Base-by-base conservation (phyloP, 2,888 invertebrate genomes). In the Iphiclides podalirius region DNA sequence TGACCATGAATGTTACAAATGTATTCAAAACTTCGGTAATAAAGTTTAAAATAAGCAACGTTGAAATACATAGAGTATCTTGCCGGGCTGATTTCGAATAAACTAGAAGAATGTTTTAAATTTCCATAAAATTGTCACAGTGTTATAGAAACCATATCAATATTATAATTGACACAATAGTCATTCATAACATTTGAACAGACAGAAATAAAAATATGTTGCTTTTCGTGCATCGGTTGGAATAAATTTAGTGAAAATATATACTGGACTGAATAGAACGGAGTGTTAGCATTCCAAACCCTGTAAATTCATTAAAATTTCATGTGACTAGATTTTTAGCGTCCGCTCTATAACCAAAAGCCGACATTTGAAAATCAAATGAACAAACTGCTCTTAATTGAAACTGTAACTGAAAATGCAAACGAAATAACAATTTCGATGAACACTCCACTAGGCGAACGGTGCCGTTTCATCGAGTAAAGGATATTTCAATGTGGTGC, bases 381-480 rank as follows among this genome's bases (percentile, higher is more conserved):
- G 47, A 26, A 26, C 38, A 43, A 12, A 47, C 47, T 52, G 41
- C 36, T 55, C 55, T 60, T 60, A 59, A 58, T 58, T 57, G 53
- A 58, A 59, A 50, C 53, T 55, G 55, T 59, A 57, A 54, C 57
- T 58, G 56, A 55, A 55, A 54, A 57, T 54, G 56, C 42, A 55
- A 43, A 40, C 54, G 57, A 62, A 66, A 68, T 63, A 63, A 69
- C 65, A 59, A 64, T 70, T 72, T 68, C 55, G 52, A 65, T 64
- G 58, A 68, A 70, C 66, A 67, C 62, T 67, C 63, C 58, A 55
- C 57, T 57, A 48, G 47, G 39, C 57, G 59, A 61, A 67, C 68
- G 65, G 61, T 58, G 58, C 55, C 56, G 58, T 57, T 59, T 63
- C 66, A 65, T 52, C 31, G 39, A 64, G 56, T 66, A 59, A 53